phyloP scores from a whole-genome alignment of 2,888 invertebrate genomes.

The Noctua comes region DNA sequence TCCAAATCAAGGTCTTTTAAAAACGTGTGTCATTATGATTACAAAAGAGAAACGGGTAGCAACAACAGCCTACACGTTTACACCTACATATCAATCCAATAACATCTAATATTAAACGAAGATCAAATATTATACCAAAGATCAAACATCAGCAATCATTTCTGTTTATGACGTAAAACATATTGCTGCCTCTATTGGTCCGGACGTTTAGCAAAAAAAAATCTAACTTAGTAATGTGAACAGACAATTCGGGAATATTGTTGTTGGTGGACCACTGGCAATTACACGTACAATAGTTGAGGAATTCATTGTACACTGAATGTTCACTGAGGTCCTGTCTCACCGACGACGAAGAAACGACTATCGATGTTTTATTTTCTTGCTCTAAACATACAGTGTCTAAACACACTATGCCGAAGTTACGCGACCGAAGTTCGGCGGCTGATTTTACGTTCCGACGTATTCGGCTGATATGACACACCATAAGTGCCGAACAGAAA shows the following conservation, averaged over 20 bases:
- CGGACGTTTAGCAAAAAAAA: background rate
- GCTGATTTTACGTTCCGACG: too few species aligned
- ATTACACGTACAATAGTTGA: constrained; percentile 9
- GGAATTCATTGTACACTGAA: constrained; percentile 4
- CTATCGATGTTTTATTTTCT: background rate
- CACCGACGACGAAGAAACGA: background rate
- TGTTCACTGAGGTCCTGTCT: background rate
- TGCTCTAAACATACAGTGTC: background rate
- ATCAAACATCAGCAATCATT: background rate
- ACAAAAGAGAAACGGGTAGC: background rate
- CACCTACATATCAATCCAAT: background rate
- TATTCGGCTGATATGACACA: too few species aligned
- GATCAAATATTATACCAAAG: constrained; percentile 4
- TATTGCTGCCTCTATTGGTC: background rate
- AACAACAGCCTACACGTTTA: background rate
- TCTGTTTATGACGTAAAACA: background rate
- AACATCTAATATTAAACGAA: background rate
- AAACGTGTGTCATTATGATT: background rate
- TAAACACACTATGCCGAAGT: too few species aligned
- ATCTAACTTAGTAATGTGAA: background rate
- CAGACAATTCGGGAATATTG: constrained; percentile 27
- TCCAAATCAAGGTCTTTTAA: background rate
- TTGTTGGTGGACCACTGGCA: too few species aligned
- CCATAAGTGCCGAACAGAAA: too few species aligned
- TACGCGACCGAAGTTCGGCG: too few species aligned